A percentile compares a stretch with the other conserved stretches of the same genome.
Conservation (phyloP, 1,140 invertebrate species). For the Piezodorus guildinii region DNA sequence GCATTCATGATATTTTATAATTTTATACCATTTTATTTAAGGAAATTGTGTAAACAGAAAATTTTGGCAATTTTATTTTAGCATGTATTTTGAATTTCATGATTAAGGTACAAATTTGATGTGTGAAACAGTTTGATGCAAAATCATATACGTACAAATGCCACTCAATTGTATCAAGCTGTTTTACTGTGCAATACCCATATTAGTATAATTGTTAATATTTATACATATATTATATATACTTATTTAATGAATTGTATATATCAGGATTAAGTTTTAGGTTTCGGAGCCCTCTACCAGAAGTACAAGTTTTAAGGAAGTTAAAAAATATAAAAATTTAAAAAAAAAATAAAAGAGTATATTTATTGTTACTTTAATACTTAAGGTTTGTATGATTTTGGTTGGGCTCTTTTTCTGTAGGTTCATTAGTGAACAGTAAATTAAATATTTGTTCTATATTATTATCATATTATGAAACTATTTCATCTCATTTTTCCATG, state of each 20-base stretch:
- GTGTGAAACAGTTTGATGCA: slow-evolving; percentile 6
- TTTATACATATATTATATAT: background rate
- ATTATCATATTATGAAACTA: background rate
- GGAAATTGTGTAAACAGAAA: background rate
- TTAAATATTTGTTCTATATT: slow-evolving; percentile 8
- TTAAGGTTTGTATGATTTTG: background rate
- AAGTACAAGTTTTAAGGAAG: background rate
- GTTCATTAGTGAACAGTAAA: slow-evolving; percentile 3
- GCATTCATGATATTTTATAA: background rate
- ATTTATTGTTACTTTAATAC: slow-evolving; percentile 10
- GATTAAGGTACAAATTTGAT: slow-evolving; percentile 2
- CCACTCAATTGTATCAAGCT: background rate
- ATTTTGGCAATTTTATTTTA: background rate
- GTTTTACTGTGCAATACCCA: slow-evolving; percentile 3
- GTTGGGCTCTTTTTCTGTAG: background rate
- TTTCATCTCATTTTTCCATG: background rate
- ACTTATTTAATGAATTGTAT: background rate
- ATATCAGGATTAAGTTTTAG: background rate
- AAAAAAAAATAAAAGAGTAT: background rate
- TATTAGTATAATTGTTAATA: background rate
- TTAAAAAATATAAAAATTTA: background rate
- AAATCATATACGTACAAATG: background rate
- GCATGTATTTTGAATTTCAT: background rate
- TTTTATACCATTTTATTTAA: slow-evolving; percentile 1
- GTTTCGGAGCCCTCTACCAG: background rate